These are phyloP conservation scores for Callosobruchus maculatus DNA, from an alignment of 2,888 invertebrate genomes.

Conservation along the genomic window DNA sequence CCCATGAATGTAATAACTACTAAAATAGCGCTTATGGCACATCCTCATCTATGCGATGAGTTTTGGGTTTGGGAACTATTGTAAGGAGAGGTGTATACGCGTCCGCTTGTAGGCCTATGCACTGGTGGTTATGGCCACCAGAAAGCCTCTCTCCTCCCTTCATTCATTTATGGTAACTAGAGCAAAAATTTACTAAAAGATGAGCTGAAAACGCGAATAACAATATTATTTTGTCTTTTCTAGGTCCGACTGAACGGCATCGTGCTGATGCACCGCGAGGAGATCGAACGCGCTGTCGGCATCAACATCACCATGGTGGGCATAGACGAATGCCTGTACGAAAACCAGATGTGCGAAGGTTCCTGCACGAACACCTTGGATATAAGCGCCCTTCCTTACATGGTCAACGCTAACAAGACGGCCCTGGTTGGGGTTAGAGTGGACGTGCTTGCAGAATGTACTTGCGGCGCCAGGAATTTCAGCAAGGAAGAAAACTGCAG, in stretches of 20 bases:
- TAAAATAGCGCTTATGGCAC: too few species aligned
- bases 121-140: too few species aligned
- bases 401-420: slow-evolving; percentile 97
- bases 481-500: slow-evolving; percentile 86
- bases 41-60: too few species aligned
- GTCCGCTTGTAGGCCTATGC: too few species aligned
- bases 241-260: slow-evolving; percentile 79
- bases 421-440: slow-evolving; percentile 94
- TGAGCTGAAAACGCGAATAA: too few species aligned
- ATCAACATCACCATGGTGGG: slow-evolving; percentile 97
- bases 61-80: too few species aligned
- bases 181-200: too few species aligned
- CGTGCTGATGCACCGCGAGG: slow-evolving; percentile 87
- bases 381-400: slow-evolving; percentile 84
- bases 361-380: slow-evolving; percentile 92
- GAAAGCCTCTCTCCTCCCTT: too few species aligned
- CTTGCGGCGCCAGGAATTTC: slow-evolving; percentile 91
- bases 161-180: too few species aligned
- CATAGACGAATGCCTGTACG: slow-evolving; percentile 93
- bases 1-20: too few species aligned
- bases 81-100: too few species aligned
- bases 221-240: neutral
- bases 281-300: slow-evolving; percentile 91
- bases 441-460: slow-evolving; percentile 87
- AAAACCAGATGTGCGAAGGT: slow-evolving; percentile 93